phyloP scores from a whole-genome alignment of 2,888 invertebrate genomes.

The Notocelia uddmanniana region DNA sequence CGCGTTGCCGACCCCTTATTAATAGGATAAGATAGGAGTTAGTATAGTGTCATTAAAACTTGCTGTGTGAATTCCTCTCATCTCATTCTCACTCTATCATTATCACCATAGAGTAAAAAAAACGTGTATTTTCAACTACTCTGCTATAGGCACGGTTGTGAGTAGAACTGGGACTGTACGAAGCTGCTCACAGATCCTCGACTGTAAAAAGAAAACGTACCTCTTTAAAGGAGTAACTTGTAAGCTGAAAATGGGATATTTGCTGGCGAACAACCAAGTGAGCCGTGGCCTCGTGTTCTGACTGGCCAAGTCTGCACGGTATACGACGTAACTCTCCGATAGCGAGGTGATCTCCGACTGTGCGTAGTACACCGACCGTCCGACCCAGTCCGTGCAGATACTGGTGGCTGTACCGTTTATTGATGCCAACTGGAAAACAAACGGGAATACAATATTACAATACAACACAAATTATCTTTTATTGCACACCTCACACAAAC shows the following conservation, averaged over 20 bases:
- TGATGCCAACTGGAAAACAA: constrained; percentile 68
- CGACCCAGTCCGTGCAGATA: constrained; percentile 95
- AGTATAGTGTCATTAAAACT: too few relatives aligned
- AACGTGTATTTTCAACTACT: neutral
- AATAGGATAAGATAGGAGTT: too few relatives aligned
- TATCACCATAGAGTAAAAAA: neutral
- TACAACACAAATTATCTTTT: too few relatives aligned
- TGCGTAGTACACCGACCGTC: constrained; percentile 93
- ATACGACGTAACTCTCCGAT: constrained; percentile 81
- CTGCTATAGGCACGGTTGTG: neutral
- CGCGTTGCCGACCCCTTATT: too few relatives aligned
- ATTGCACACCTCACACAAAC: too few relatives aligned
- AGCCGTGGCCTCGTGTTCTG: constrained; percentile 82
- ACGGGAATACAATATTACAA: too few relatives aligned
- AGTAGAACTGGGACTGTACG: neutral
- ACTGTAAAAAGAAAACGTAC: constrained; percentile 71
- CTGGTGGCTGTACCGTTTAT: constrained; percentile 84
- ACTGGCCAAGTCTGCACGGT: constrained; percentile 88
- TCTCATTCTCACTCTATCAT: too few relatives aligned
- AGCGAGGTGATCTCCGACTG: constrained; percentile 85
- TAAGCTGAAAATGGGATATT: constrained; percentile 87
- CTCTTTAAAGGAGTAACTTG: constrained; percentile 91
- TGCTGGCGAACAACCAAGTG: constrained; percentile 84
- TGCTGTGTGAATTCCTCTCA: too few relatives aligned
- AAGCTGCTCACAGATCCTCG: too few relatives aligned